A percentile compares a stretch with the other conserved stretches of the same genome.
Conservation (phyloP, 2,113 vertebrate genomes). For the Dryoscopus gambensis region DNA sequence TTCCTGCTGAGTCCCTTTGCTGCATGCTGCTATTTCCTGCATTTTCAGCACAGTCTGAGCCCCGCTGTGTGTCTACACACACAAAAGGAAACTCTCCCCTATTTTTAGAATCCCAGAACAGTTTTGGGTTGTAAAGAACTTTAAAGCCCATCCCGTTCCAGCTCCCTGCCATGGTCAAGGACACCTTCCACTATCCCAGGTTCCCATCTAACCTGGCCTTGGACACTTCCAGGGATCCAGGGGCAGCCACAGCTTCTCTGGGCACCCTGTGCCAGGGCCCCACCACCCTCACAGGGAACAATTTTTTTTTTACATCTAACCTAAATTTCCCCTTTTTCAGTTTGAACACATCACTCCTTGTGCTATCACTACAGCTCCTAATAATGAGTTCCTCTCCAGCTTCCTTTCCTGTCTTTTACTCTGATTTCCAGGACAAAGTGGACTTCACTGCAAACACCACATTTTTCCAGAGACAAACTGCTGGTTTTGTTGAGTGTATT, state of each 20-base stretch:
- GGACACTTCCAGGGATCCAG: background rate
- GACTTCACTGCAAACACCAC: background rate
- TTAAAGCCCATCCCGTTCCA: background rate
- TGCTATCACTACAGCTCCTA: background rate
- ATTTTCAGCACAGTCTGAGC: background rate
- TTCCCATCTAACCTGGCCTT: fast-evolving
- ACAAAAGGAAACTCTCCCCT: background rate
- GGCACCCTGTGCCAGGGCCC: background rate
- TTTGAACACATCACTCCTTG: background rate
- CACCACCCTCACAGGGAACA: fast-evolving
- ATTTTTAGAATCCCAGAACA: background rate
- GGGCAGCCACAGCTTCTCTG: background rate
- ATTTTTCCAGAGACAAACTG: background rate
- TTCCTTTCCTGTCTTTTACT: background rate
- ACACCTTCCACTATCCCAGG: background rate
- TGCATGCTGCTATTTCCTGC: background rate
- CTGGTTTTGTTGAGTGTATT: background rate
- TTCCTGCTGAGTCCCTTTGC: background rate
- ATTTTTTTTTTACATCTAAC: background rate
- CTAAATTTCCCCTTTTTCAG: background rate
- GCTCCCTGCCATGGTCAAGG: background rate
- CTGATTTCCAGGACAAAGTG: background rate
- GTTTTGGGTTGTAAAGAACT: background rate
- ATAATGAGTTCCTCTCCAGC: background rate
- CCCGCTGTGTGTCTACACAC: background rate